Evolutionary conservation across 2,888 invertebrate species (phyloP), one percentile per base, ranked within the genome.

Genomic region (Tetranychus truncatus): DNA sequence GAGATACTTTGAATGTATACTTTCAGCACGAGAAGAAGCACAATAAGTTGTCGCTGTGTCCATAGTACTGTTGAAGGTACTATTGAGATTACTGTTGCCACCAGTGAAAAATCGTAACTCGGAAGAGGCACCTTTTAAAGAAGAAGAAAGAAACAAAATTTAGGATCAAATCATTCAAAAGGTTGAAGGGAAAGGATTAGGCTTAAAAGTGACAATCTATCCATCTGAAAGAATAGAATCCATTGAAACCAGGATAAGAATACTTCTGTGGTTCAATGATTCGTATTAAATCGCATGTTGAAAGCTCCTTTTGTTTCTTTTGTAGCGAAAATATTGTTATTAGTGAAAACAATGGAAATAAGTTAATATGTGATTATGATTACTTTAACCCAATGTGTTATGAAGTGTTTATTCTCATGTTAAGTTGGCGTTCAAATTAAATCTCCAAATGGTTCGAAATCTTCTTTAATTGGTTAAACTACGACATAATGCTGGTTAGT

Each of bases 1-100:
- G 9, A 79, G 72, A 67, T 80, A 80, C 67, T 78, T 78, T 69
- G 69, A 69, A 24, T 9, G 21, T 11, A 20, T 21, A 11, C 21
- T 24, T 21, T 69, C 69, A 24, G 21, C 20, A 1, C 69, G 69
- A 69, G 69, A 69, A 20, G 69, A 69, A 24, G 69, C 69, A 24
- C 69, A 20, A 21, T 69, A 69, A 69, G 20, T 24, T 9, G 34
- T 24, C 8, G 73, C 77, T 74, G 65, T 76, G 65, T 74, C 75
- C 71, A 73, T 46, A 66, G 45, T 69, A 34, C 44, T 74, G 21
- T 24, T 69, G 20, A 55, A 45, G 6, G n/a, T 55, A 15, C 66
- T 24, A 65, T 24, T 69, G n/a, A 76, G n/a, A 65, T 69, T 45
- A 66, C 46, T 75, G 15, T 76, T 76, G 67, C 76, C 74, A 21